These are phyloP conservation scores for Nycteola revayana DNA, from an alignment of 2,888 invertebrate genomes.

Conservation along the genomic window DNA sequence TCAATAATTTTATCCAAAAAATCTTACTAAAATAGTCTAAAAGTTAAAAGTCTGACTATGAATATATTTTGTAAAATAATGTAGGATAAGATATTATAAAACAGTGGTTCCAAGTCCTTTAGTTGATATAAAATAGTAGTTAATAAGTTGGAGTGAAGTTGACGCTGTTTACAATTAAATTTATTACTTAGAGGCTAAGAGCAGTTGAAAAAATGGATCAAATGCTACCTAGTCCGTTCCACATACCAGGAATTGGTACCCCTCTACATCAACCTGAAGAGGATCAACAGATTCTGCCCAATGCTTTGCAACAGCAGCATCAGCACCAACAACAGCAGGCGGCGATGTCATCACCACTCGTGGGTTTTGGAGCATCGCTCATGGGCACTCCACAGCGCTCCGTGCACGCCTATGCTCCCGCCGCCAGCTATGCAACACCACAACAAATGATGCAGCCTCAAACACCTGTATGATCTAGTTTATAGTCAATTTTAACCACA, in stretches of 20 bases:
- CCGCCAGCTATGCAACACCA: slow-evolving; percentile 89
- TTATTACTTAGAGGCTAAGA: no score
- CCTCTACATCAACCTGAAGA: slow-evolving; percentile 95
- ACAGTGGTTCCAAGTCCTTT: no score
- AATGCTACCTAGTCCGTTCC: slow-evolving; percentile 94
- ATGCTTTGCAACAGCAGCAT: slow-evolving; percentile 89
- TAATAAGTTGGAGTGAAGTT: no score
- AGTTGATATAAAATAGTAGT: no score
- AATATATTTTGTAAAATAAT: no score
- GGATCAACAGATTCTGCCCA: slow-evolving; percentile 93
- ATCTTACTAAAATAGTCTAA: no score
- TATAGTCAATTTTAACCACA: no score
- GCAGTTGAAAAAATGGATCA: slow-evolving; percentile 87
- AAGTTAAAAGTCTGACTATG: background rate
- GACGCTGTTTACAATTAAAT: no score
- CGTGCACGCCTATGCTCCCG: slow-evolving; percentile 89
- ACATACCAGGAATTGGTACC: slow-evolving; percentile 95
- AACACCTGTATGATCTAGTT: slow-evolving; percentile 88
- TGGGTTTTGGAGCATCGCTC: slow-evolving; percentile 83
- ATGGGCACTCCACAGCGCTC: slow-evolving; percentile 87
- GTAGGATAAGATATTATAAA: no score
- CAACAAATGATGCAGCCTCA: slow-evolving; percentile 95
- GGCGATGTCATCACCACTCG: slow-evolving; percentile 81
- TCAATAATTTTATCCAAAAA: no score
- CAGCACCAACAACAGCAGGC: slow-evolving; percentile 85